Conservation (phyloP, 2,797 vertebrate genomes). For the Alexandromys oeconomus region DNA sequence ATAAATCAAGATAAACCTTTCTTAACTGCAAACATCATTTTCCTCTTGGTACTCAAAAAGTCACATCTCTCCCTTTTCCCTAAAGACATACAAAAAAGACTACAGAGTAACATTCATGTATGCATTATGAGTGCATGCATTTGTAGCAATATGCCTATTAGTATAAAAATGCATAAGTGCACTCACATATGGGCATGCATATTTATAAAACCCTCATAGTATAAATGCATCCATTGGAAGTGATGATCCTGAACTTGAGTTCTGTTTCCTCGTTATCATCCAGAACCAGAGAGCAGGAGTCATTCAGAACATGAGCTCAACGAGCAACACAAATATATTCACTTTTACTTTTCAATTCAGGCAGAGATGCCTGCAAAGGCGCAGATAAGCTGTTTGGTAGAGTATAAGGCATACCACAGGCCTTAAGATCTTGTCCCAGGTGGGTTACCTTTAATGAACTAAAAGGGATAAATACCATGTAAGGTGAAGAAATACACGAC, state of each 20-base stretch:
- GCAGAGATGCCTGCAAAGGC: slow-evolving; percentile 90
- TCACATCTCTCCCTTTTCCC: background rate
- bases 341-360: slow-evolving; percentile 92
- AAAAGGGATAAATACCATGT: slow-evolving; percentile 90
- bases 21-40: slow-evolving; percentile 6
- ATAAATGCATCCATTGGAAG: slow-evolving; percentile 74
- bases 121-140: background rate
- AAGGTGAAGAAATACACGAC: slow-evolving; percentile 87
- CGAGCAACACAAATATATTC: slow-evolving; percentile 88
- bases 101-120: background rate
- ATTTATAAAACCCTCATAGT: slow-evolving; percentile 14
- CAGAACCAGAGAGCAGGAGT: slow-evolving; percentile 73
- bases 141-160: background rate
- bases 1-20: slow-evolving; percentile 30
- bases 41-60: background rate
- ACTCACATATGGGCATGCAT: too few species aligned
- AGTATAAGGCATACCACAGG: slow-evolving; percentile 88
- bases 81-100: background rate
- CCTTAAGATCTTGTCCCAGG: slow-evolving; percentile 87
- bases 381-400: slow-evolving; percentile 92
- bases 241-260: slow-evolving; percentile 74
- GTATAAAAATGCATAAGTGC: background rate
- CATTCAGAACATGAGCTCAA: slow-evolving; percentile 84
- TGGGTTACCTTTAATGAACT: slow-evolving; percentile 91
- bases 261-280: slow-evolving; percentile 82